Evolutionary conservation across 1,140 invertebrate genomes (phyloP).

Genomic region (Drosophila dunni): DNA sequence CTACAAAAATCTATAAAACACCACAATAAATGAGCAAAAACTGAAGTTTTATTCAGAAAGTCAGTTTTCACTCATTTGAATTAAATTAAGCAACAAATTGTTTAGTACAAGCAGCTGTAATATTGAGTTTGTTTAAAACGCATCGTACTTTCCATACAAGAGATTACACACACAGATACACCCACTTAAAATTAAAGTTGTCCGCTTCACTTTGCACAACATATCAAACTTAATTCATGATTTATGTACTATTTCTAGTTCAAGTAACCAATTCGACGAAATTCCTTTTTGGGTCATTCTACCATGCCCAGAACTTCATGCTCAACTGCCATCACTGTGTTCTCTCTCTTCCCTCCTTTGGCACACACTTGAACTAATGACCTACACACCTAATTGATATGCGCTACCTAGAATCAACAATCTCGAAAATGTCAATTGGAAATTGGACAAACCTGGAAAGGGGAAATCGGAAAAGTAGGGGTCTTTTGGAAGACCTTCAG

Average conservation of each 20-base stretch:
- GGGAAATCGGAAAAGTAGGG: slow-evolving; percentile 5
- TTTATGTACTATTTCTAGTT: slow-evolving; percentile 46
- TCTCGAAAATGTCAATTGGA: slow-evolving; percentile 35
- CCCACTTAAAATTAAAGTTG: neutral
- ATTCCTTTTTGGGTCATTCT: slow-evolving; percentile 1
- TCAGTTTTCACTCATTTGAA: too few species aligned
- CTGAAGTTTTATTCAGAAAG: too few species aligned
- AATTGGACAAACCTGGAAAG: neutral
- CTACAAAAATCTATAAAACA: too few species aligned
- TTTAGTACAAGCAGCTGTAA: neutral
- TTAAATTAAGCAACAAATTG: too few species aligned
- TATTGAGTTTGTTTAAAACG: too few species aligned
- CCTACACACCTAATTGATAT: slow-evolving; percentile 76
- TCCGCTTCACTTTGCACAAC: slow-evolving; percentile 20
- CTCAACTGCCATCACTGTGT: neutral
- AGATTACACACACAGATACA: neutral
- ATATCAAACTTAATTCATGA: slow-evolving; percentile 37
- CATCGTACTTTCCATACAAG: too few species aligned
- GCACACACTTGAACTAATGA: slow-evolving; percentile 64
- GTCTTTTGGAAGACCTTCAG: neutral
- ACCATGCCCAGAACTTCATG: slow-evolving; percentile 15
- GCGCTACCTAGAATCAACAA: slow-evolving; percentile 63
- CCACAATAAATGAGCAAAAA: too few species aligned
- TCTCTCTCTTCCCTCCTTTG: neutral
- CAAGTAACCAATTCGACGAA: slow-evolving; percentile 29